These are phyloP conservation scores for Ptychoptera albimana DNA, from an alignment of 2,888 invertebrate genomes.

Conservation along the genomic window DNA sequence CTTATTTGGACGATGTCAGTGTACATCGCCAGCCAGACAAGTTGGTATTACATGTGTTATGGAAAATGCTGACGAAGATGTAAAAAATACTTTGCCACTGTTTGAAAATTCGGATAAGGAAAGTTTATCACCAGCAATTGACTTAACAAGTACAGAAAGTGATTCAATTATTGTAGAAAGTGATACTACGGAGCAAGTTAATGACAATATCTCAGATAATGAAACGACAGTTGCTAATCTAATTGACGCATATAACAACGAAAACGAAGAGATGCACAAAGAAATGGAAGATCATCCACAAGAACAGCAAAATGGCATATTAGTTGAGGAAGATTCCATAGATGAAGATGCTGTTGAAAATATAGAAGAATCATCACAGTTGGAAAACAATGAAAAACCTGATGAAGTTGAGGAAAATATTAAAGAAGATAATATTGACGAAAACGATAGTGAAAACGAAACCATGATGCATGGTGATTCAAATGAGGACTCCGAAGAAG, in stretches of 20 bases:
- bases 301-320: background rate
- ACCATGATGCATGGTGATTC: background rate
- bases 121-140: background rate
- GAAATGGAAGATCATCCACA: background rate
- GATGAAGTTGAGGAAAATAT: slow-evolving; percentile 1
- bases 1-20: slow-evolving; percentile 75
- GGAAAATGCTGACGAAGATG: slow-evolving; percentile 11
- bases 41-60: slow-evolving; percentile 45
- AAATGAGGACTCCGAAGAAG: background rate
- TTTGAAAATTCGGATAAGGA: slow-evolving; percentile 10
- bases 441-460: slow-evolving; percentile 1
- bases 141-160: background rate
- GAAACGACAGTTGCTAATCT: background rate
- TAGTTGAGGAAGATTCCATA: background rate
- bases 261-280: background rate
- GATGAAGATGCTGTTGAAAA: background rate
- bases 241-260: background rate
- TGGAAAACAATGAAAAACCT: background rate
- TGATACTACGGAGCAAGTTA: background rate
- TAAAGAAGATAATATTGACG: background rate
- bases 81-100: slow-evolving; percentile 12
- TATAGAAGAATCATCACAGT: background rate
- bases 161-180: background rate
- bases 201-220: background rate
- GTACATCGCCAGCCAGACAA: slow-evolving; percentile 49